Percentiles rank a stretch among this genome's conserved stretches.
These are phyloP conservation scores for Dicaeum eximium DNA, from an alignment of 2,113 vertebrate genomes.

Conservation along the genomic window DNA sequence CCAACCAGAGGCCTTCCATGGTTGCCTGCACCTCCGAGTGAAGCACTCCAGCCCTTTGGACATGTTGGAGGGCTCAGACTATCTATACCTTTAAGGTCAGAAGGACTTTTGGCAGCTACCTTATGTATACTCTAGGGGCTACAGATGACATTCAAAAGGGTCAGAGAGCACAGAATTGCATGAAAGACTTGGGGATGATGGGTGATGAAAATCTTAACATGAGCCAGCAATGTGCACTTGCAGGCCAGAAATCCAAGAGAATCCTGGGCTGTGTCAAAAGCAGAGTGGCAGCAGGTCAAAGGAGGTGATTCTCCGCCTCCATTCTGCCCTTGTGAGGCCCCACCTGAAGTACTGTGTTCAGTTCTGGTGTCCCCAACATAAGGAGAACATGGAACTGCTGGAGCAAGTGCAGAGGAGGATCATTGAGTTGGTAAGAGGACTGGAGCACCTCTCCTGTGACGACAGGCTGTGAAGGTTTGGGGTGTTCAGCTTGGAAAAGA, in stretches of 20 bases:
- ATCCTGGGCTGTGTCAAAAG: neutral
- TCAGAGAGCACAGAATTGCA: neutral
- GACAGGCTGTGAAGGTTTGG: neutral
- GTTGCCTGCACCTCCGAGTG: neutral
- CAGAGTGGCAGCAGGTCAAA: neutral
- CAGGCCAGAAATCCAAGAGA: neutral
- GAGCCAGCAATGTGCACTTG: neutral
- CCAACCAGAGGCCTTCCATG: neutral
- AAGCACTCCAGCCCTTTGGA: neutral
- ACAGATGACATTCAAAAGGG: neutral
- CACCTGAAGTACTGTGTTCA: neutral
- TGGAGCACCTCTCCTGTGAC: fast-evolving
- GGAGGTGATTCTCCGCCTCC: neutral
- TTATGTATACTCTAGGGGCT: neutral
- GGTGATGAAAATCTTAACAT: neutral
- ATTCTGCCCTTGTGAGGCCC: neutral
- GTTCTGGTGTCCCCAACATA: neutral
- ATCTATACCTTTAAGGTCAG: neutral
- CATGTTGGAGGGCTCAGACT: neutral
- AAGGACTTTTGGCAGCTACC: neutral
- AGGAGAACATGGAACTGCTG: neutral
- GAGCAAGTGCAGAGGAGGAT: neutral
- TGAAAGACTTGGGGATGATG: neutral
- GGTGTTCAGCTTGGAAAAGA: neutral
- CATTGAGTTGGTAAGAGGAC: neutral